A percentile compares a stretch with the other conserved stretches of the same genome.
These are phyloP conservation scores for Pachymerium ferrugineum DNA, from an alignment of 2,888 invertebrate genomes.

Conservation along the genomic window DNA sequence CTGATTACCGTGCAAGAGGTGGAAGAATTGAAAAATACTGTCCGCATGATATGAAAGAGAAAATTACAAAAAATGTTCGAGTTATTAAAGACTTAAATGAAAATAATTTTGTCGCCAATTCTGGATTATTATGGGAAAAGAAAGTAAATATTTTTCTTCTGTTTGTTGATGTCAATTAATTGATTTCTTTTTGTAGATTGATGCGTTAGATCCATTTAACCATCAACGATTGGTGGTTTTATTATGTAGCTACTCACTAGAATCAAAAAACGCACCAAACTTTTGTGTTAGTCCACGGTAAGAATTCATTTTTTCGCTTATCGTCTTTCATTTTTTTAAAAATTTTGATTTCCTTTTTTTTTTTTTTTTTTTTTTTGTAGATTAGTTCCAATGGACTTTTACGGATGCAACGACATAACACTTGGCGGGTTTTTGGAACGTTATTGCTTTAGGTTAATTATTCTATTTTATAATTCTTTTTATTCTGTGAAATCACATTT, in stretches of 20 bases:
- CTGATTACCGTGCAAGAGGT: slow-evolving; percentile 82
- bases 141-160: slow-evolving; percentile 32
- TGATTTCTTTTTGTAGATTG: slow-evolving; percentile 45
- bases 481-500: slow-evolving; percentile 2
- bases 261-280: slow-evolving; percentile 70
- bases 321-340: neutral
- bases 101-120: neutral
- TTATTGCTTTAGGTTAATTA: slow-evolving; percentile 66
- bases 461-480: neutral
- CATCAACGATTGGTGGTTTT: slow-evolving; percentile 83
- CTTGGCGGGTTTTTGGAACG: slow-evolving; percentile 87
- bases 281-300: slow-evolving; percentile 87
- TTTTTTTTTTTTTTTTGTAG: slow-evolving; percentile 48
- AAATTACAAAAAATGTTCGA: slow-evolving; percentile 30
- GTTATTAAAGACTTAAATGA: slow-evolving; percentile 12
- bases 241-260: slow-evolving; percentile 77
- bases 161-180: neutral
- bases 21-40: slow-evolving; percentile 52
- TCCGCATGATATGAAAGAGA: slow-evolving; percentile 34
- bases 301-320: slow-evolving; percentile 41
- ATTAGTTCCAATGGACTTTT: slow-evolving; percentile 90
- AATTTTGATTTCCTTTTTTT: neutral
- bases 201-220: slow-evolving; percentile 71
- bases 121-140: slow-evolving; percentile 37
- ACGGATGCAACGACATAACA: slow-evolving; percentile 90